Conservation (phyloP, 2,888 invertebrate species). For the Lepidochitona cinerea region DNA sequence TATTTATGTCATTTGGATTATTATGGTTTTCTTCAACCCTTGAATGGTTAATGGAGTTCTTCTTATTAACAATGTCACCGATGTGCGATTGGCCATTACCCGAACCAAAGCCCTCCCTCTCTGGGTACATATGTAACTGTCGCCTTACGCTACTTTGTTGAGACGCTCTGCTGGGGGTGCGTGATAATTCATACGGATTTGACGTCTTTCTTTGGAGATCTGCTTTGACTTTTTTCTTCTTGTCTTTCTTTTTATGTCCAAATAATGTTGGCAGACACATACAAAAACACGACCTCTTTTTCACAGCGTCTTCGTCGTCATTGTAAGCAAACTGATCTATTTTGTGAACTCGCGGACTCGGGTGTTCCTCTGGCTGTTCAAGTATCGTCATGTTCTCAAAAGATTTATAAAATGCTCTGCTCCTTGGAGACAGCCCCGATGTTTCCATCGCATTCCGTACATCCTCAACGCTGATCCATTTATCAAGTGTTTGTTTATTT, state of each 20-base stretch:
- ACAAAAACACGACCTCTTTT: conserved; percentile 45
- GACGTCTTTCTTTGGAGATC: background rate
- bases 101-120: background rate
- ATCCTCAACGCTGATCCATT: conserved; percentile 10
- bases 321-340: conserved; percentile 13
- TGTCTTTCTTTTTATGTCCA: conserved; percentile 24
- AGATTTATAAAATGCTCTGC: conserved; percentile 48
- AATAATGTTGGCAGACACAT: conserved; percentile 44
- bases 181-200: background rate
- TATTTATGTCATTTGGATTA: background rate
- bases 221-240: conserved; percentile 18
- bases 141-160: background rate
- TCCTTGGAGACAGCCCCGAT: conserved; percentile 36
- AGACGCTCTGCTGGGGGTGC: background rate
- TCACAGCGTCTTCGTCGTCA: conserved; percentile 33
- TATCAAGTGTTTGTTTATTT: background rate
- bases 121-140: background rate
- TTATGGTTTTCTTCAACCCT: background rate
- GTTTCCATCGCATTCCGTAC: conserved; percentile 4
- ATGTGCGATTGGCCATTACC: background rate
- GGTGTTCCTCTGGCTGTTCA: conserved; percentile 22
- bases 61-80: background rate
- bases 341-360: conserved; percentile 5
- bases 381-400: conserved; percentile 56
- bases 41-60: background rate